phyloP scores from a whole-genome alignment of 1,140 invertebrate species.

The Andrena cerasifolii region DNA sequence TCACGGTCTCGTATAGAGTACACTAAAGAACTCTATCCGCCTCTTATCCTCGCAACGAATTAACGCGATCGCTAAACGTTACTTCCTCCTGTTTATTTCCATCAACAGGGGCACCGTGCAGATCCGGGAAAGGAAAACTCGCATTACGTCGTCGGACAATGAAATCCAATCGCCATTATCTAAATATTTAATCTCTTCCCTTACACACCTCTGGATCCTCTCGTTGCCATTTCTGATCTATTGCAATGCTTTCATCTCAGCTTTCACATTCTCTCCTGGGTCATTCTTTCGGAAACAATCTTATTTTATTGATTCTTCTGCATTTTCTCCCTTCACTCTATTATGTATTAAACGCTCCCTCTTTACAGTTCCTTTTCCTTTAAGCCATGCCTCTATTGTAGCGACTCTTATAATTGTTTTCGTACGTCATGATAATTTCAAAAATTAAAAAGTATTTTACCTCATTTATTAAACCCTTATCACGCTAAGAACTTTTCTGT shows the following conservation, averaged over 20 bases:
- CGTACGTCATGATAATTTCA: not conserved
- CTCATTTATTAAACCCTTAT: constrained; percentile 3
- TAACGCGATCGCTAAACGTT: constrained; percentile 74
- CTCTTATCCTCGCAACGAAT: constrained; percentile 59
- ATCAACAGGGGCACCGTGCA: constrained; percentile 39
- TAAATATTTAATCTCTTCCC: not conserved
- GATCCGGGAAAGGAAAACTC: constrained; percentile 41
- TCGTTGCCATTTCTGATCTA: constrained; percentile 4
- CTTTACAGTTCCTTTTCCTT: constrained; percentile 18
- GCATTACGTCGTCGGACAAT: constrained; percentile 24
- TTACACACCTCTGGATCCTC: not conserved
- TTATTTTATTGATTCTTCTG: not conserved
- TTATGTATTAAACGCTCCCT: not conserved
- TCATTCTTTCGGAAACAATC: not conserved
- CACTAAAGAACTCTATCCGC: constrained; percentile 30
- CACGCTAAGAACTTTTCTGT: constrained; percentile 16
- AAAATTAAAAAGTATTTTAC: constrained; percentile 24
- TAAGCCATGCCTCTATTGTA: constrained; percentile 33
- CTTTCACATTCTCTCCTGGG: not conserved
- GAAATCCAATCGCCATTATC: constrained; percentile 9
- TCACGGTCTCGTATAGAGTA: constrained; percentile 44
- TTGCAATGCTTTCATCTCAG: not conserved
- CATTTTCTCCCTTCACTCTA: not conserved
- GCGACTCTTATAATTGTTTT: constrained; percentile 11
- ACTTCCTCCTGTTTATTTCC: constrained; percentile 57